Evolutionary conservation across 2,797 vertebrate species (phyloP).

Genomic region (Hoplostethus atlanticus): DNA sequence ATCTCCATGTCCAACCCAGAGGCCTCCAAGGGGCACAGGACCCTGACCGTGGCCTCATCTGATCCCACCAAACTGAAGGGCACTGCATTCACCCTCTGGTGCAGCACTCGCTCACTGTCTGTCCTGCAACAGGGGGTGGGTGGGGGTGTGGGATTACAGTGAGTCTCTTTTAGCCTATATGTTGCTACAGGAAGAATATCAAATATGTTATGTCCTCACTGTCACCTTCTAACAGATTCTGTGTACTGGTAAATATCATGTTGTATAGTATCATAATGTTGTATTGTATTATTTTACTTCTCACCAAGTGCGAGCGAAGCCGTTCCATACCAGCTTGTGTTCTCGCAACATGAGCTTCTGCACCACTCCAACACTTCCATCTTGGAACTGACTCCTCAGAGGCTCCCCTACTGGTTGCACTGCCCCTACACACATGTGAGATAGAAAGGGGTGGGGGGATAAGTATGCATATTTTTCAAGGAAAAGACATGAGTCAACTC

Average conservation of each 20-base stretch:
- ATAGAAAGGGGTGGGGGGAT: not conserved
- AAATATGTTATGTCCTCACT: not conserved
- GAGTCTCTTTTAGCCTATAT: too few species aligned
- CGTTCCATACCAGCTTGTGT: constrained; percentile 90
- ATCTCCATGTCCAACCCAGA: constrained; percentile 84
- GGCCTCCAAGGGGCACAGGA: constrained; percentile 87
- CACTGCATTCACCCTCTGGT: constrained; percentile 83
- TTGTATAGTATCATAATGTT: not conserved
- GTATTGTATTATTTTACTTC: constrained; percentile 19
- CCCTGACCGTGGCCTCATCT: constrained; percentile 74
- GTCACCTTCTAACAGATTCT: too few species aligned
- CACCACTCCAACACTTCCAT: constrained; percentile 86
- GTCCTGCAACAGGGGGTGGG: constrained; percentile 75
- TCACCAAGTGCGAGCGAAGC: constrained; percentile 87
- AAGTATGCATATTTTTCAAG: not conserved
- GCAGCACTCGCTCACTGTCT: constrained; percentile 86
- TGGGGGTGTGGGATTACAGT: not conserved
- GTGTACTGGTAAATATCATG: too few species aligned
- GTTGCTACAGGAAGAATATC: not conserved
- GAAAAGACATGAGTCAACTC: not conserved
- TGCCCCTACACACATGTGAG: constrained; percentile 74
- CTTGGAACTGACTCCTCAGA: constrained; percentile 87
- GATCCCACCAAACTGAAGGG: constrained; percentile 85
- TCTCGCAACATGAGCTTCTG: constrained; percentile 88
- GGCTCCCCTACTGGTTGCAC: constrained; percentile 84